Conservation (phyloP, 1,140 invertebrate genomes). For the Ceratitis capitata region DNA sequence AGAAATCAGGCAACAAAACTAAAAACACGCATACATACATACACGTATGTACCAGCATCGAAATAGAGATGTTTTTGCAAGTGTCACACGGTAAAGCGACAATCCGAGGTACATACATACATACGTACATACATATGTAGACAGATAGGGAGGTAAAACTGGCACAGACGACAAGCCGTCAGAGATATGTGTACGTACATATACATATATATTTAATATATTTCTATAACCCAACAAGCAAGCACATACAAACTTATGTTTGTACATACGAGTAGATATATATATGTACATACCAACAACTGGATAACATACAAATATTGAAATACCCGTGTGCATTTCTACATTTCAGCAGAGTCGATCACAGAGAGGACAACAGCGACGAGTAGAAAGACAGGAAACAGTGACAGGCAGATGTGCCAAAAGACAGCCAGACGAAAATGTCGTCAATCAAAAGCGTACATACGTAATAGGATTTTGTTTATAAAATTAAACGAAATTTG, state of each 20-base stretch:
- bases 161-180: slow-evolving; percentile 21
- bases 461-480: neutral
- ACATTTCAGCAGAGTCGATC: neutral
- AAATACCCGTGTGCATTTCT: neutral
- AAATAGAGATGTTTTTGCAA: neutral
- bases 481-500: neutral
- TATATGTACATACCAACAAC: neutral
- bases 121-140: too few relatives aligned
- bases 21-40: neutral
- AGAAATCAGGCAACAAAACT: neutral
- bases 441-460: neutral
- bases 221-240: too few relatives aligned
- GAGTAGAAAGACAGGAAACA: neutral
- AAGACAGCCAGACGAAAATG: slow-evolving; percentile 22
- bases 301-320: neutral
- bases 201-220: neutral
- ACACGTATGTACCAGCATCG: neutral
- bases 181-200: neutral
- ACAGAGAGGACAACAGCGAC: neutral
- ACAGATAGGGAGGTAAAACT: neutral
- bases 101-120: too few relatives aligned
- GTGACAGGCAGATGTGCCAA: slow-evolving; percentile 1
- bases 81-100: neutral
- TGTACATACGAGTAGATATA: neutral
- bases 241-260: too few relatives aligned